A percentile compares a stretch with the other conserved stretches of the same genome.
These are phyloP conservation scores for Anorthoa munda DNA, from an alignment of 2,888 invertebrate species.

Conservation along the genomic window DNA sequence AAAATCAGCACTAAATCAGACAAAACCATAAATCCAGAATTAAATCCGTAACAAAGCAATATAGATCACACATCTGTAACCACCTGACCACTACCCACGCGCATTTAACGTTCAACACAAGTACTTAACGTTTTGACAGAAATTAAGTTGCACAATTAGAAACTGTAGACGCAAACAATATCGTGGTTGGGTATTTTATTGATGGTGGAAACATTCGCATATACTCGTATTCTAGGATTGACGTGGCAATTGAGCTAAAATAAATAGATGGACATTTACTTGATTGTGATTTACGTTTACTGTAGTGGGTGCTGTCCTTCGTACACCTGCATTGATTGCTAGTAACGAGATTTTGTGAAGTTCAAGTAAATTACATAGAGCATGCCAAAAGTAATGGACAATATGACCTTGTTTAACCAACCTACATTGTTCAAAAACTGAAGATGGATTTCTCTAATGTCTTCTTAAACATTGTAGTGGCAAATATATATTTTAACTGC, in stretches of 20 bases:
- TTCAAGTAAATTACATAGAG: neutral
- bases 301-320: neutral
- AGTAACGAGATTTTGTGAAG: neutral
- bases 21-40: slow-evolving; percentile 38
- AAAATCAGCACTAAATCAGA: slow-evolving; percentile 30
- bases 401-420: neutral
- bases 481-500: no score
- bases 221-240: slow-evolving; percentile 25
- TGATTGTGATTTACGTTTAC: slow-evolving; percentile 41
- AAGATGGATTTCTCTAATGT: neutral
- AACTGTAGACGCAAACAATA: slow-evolving; percentile 46
- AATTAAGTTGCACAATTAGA: slow-evolving; percentile 64
- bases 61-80: slow-evolving; percentile 62
- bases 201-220: slow-evolving; percentile 41
- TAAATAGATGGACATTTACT: slow-evolving; percentile 45
- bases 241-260: slow-evolving; percentile 49
- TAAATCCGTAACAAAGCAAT: slow-evolving; percentile 47
- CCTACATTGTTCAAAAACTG: neutral
- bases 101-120: slow-evolving; percentile 45
- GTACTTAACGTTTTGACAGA: slow-evolving; percentile 59
- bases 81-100: slow-evolving; percentile 67
- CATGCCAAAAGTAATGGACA: neutral
- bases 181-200: slow-evolving; percentile 47
- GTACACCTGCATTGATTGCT: slow-evolving; percentile 27
- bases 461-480: neutral